Conservation (phyloP, 2,797 vertebrate species). For the Merluccius polli region DNA sequence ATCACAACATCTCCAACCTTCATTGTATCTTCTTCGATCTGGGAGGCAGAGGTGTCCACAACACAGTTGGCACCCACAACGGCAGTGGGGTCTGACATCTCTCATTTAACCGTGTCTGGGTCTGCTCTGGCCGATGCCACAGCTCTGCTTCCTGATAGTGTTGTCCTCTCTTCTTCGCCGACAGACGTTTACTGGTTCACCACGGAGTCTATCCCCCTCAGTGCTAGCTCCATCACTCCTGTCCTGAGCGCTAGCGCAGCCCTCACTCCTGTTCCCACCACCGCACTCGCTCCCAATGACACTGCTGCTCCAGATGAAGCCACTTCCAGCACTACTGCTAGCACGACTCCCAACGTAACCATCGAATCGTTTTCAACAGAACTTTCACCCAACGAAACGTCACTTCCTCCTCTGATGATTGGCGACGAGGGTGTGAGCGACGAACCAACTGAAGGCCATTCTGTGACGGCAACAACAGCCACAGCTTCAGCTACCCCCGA, state of each 20-base stretch:
- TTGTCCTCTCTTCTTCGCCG: conserved; percentile 39
- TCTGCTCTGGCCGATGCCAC: conserved; percentile 46
- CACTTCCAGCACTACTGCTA: background rate
- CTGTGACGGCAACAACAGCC: conserved; percentile 55
- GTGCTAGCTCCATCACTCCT: conserved; percentile 38
- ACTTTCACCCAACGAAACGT: conserved; percentile 39
- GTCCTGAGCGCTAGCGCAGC: conserved; percentile 43
- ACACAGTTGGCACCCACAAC: conserved; percentile 60
- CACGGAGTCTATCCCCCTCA: conserved; percentile 52
- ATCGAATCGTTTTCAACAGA: conserved; percentile 37
- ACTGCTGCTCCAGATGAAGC: conserved; percentile 17
- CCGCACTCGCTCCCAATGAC: conserved; percentile 33
- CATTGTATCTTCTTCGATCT: conserved; percentile 58
- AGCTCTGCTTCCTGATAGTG: conserved; percentile 42
- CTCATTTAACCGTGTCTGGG: conserved; percentile 32
- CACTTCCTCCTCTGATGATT: conserved; percentile 47
- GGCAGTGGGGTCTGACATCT: conserved; percentile 26
- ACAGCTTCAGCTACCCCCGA: conserved; percentile 53
- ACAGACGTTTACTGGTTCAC: conserved; percentile 68
- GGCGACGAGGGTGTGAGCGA: conserved; percentile 64
- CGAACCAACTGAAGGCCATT: conserved; percentile 44
- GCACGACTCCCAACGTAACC: conserved; percentile 19
- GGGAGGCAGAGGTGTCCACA: conserved; percentile 63
- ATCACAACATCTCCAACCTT: conserved; percentile 46
- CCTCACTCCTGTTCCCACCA: conserved; percentile 36